Evolutionary conservation across 2,888 invertebrate species (phyloP).

Genomic region (Cryptus viduatorius): DNA sequence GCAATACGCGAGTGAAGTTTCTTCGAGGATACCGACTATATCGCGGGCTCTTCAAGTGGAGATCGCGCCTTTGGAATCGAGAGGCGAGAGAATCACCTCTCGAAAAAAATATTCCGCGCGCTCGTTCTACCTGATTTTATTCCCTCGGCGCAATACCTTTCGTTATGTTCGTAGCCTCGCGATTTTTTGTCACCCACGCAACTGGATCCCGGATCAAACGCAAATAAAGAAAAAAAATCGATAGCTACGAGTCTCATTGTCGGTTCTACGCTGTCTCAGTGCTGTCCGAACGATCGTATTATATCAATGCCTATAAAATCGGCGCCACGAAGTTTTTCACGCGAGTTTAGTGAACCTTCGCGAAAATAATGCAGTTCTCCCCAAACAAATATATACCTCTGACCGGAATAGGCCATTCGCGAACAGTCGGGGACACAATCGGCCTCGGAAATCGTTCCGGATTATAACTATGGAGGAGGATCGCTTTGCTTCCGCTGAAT

Average conservation of each 20-base stretch:
- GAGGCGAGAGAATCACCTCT: background rate
- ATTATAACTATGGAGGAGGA: conserved; percentile 20
- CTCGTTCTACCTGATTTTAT: conserved; percentile 12
- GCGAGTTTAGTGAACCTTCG: conserved; percentile 27
- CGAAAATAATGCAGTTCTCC: conserved; percentile 28
- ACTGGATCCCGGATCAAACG: conserved; percentile 3
- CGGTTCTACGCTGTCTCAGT: background rate
- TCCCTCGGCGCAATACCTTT: background rate
- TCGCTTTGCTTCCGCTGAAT: conserved; percentile 40
- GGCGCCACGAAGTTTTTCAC: conserved; percentile 42
- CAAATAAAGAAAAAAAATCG: conserved; percentile 12
- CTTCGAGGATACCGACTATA: background rate
- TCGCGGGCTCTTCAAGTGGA: no score
- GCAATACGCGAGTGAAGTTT: background rate
- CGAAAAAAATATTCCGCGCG: background rate
- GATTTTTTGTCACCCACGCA: conserved; percentile 37
- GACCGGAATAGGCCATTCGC: background rate
- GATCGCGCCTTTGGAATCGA: background rate
- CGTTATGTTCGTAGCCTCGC: conserved; percentile 10
- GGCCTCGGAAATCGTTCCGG: conserved; percentile 29
- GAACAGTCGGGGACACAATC: background rate
- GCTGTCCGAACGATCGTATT: background rate
- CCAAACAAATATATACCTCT: conserved; percentile 29
- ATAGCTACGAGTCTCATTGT: conserved; percentile 21
- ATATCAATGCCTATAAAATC: conserved; percentile 24